phyloP scores from a whole-genome alignment of 1,140 invertebrate genomes.

The Zaprionus capensis region DNA sequence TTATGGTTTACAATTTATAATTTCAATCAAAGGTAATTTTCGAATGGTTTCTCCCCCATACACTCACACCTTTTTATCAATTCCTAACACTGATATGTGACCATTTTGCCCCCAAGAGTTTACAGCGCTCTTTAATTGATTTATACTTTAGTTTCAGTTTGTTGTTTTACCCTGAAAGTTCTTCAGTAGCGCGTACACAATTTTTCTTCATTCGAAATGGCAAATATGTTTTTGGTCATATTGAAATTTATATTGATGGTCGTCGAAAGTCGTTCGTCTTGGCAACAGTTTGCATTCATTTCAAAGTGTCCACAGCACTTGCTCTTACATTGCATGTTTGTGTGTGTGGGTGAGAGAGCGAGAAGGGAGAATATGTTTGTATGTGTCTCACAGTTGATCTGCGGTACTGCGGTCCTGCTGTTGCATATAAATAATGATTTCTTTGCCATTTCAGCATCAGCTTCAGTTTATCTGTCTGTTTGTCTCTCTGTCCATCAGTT shows the following conservation, averaged over 20 bases:
- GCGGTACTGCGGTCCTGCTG: slow-evolving; percentile 30
- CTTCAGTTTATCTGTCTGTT: slow-evolving; percentile 5
- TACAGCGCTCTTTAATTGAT: slow-evolving; percentile 28
- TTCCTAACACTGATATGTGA: not conserved
- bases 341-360: not conserved
- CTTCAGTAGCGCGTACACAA: slow-evolving; percentile 16
- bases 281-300: slow-evolving; percentile 69
- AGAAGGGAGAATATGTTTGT: not conserved
- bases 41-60: not conserved
- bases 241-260: slow-evolving; percentile 73
- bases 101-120: not conserved
- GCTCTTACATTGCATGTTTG: slow-evolving; percentile 9
- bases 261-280: slow-evolving; percentile 47
- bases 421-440: slow-evolving; percentile 69
- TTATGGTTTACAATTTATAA: not conserved
- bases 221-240: slow-evolving; percentile 60
- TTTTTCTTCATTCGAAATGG: slow-evolving; percentile 54
- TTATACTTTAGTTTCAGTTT: slow-evolving; percentile 18
- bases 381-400: slow-evolving; percentile 33
- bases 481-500: slow-evolving; percentile 22
- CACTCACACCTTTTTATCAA: not conserved
- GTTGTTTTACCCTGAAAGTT: not conserved
- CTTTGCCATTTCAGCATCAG: slow-evolving; percentile 54
- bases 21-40: not conserved
- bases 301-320: slow-evolving; percentile 26